These are phyloP conservation scores for Hiodon tergisus DNA, from an alignment of 2,113 vertebrate species.

Conservation along the genomic window DNA sequence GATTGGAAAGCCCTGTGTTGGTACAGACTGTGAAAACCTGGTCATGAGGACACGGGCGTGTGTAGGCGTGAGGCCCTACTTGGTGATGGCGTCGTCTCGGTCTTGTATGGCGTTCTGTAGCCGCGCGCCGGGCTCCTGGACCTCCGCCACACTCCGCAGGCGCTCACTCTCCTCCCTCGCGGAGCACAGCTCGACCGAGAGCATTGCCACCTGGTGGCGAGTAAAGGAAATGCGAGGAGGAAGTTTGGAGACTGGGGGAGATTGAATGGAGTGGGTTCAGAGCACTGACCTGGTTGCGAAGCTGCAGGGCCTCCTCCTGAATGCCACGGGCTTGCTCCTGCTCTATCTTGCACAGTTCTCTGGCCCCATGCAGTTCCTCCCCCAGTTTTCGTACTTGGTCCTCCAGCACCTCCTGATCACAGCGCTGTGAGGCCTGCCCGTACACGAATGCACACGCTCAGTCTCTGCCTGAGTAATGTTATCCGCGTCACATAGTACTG, in stretches of 20 bases:
- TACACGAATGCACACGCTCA: constrained; percentile 8
- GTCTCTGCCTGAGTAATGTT: constrained; percentile 44
- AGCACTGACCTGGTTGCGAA: constrained; percentile 80
- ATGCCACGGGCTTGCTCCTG: constrained; percentile 74
- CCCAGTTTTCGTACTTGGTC: constrained; percentile 86
- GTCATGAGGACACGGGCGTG: neutral
- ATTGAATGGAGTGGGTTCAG: neutral
- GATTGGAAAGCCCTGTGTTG: neutral
- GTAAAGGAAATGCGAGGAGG: neutral
- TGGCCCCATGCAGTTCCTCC: constrained; percentile 78
- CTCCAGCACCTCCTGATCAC: constrained; percentile 87
- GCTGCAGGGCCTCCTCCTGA: constrained; percentile 76
- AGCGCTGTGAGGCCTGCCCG: constrained; percentile 76
- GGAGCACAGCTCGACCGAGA: constrained; percentile 83
- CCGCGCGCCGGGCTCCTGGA: constrained; percentile 75
- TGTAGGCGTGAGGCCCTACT: constrained; percentile 49
- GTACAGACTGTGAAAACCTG: neutral
- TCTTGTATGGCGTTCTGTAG: constrained; percentile 78
- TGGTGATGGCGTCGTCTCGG: constrained; percentile 74
- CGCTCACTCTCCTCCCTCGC: constrained; percentile 79
- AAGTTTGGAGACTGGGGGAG: neutral
- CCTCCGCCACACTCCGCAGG: constrained; percentile 70
- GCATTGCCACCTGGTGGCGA: constrained; percentile 72
- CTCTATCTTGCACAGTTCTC: constrained; percentile 81
- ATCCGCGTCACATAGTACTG: constrained; percentile 43